phyloP scores from a whole-genome alignment of 2,113 vertebrate genomes.

The Macquaria australasica region DNA sequence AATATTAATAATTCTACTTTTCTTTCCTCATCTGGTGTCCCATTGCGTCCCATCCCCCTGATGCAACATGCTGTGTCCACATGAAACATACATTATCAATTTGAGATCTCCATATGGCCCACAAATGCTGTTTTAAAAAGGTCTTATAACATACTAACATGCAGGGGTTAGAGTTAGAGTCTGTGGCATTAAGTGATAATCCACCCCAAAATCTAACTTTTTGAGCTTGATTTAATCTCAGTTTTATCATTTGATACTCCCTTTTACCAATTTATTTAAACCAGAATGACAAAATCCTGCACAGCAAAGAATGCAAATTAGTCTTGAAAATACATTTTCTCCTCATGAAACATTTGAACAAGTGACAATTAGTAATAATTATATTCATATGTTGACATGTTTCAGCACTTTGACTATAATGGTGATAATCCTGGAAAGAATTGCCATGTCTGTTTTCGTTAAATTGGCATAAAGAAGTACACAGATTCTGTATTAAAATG shows the following conservation, averaged over 20 bases:
- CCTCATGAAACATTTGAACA: too few species aligned
- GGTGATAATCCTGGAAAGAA: neutral
- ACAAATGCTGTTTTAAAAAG: neutral
- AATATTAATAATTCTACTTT: neutral
- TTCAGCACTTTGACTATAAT: neutral
- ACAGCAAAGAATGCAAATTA: neutral
- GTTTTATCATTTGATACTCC: neutral
- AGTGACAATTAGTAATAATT: too few species aligned
- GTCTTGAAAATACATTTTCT: neutral
- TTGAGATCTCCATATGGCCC: neutral
- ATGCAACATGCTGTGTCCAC: conserved; percentile 1
- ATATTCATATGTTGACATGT: too few species aligned
- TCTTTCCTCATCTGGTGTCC: neutral
- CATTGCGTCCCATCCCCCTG: neutral
- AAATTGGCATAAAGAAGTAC: neutral
- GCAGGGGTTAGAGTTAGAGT: neutral
- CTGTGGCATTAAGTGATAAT: neutral
- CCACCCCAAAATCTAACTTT: neutral
- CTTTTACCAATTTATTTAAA: neutral
- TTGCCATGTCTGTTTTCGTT: neutral
- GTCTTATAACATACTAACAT: neutral
- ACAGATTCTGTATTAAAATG: neutral
- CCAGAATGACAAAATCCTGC: neutral
- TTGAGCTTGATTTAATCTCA: neutral
- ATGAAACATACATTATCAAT: conserved; percentile 1